These are phyloP conservation scores for Calosoma granatense DNA, from an alignment of 1,140 invertebrate genomes.

Conservation along the genomic window DNA sequence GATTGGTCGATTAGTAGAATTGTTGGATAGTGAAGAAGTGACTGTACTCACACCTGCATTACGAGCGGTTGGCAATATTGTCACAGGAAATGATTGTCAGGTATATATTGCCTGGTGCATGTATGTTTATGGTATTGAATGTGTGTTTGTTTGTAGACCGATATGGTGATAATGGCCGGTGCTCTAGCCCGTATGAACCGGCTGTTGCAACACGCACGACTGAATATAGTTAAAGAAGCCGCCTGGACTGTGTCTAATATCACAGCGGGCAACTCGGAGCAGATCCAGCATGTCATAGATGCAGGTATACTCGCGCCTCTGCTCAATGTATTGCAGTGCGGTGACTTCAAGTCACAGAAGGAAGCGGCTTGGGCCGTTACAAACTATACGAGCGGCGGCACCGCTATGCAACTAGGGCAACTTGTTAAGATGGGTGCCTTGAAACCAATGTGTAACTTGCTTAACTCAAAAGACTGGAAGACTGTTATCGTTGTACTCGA, in stretches of 20 bases:
- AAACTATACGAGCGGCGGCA: slow-evolving; percentile 96
- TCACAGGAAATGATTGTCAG: slow-evolving; percentile 70
- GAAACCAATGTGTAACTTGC: slow-evolving; percentile 78
- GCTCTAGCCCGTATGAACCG: slow-evolving; percentile 59
- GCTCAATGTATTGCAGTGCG: slow-evolving; percentile 74
- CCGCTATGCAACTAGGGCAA: slow-evolving; percentile 75
- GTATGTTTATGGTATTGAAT: slow-evolving; percentile 10
- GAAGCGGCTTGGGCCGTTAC: slow-evolving; percentile 99
- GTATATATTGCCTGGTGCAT: slow-evolving; percentile 37
- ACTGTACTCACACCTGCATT: slow-evolving; percentile 83
- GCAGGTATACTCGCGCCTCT: slow-evolving; percentile 69
- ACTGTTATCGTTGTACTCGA: slow-evolving; percentile 82
- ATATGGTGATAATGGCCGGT: slow-evolving; percentile 73
- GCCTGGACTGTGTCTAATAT: slow-evolving; percentile 99
- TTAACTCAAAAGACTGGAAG: slow-evolving; percentile 77
- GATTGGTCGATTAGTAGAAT: slow-evolving; percentile 63
- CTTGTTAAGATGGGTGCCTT: slow-evolving; percentile 85
- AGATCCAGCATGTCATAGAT: slow-evolving; percentile 96
- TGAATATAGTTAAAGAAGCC: slow-evolving; percentile 81
- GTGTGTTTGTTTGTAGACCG: slow-evolving; percentile 59
- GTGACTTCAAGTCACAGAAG: slow-evolving; percentile 98
- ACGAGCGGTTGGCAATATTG: slow-evolving; percentile 77
- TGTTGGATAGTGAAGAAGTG: slow-evolving; percentile 61
- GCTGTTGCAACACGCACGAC: slow-evolving; percentile 56
- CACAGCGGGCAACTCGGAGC: slow-evolving; percentile 92